A percentile compares a stretch with the other conserved stretches of the same genome.
These are phyloP conservation scores for Acanthiza pusilla DNA, from an alignment of 2,797 vertebrate species.

Conservation along the genomic window DNA sequence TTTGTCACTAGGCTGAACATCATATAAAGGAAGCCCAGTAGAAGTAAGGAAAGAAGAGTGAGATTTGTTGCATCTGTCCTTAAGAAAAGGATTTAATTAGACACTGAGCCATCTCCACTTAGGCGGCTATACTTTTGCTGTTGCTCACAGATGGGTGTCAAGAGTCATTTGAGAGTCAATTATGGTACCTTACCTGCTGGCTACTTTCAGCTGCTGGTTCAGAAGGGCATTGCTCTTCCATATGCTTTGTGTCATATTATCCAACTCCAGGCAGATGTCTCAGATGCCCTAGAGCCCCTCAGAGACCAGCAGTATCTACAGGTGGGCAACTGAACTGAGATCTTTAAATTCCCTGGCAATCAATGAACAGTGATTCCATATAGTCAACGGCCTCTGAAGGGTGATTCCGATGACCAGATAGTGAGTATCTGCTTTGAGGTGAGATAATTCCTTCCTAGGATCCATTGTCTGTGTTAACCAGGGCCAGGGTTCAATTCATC, in stretches of 20 bases:
- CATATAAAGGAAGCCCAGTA: neutral
- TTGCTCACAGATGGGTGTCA: neutral
- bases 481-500: neutral
- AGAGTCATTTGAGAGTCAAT: neutral
- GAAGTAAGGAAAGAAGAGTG: neutral
- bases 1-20: neutral
- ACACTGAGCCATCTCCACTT: neutral
- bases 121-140: neutral
- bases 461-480: neutral
- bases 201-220: neutral
- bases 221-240: neutral
- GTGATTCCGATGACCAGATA: neutral
- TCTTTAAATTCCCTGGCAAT: neutral
- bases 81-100: neutral
- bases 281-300: neutral
- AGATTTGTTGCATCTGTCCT: neutral
- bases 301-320: neutral
- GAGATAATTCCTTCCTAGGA: neutral
- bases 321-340: neutral
- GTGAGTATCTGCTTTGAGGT: neutral
- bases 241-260: neutral
- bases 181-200: neutral
- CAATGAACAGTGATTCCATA: neutral
- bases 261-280: neutral
- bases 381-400: neutral